These are phyloP conservation scores for Troglohyphantes excavatus DNA, from an alignment of 2,888 invertebrate species.

Conservation along the genomic window DNA sequence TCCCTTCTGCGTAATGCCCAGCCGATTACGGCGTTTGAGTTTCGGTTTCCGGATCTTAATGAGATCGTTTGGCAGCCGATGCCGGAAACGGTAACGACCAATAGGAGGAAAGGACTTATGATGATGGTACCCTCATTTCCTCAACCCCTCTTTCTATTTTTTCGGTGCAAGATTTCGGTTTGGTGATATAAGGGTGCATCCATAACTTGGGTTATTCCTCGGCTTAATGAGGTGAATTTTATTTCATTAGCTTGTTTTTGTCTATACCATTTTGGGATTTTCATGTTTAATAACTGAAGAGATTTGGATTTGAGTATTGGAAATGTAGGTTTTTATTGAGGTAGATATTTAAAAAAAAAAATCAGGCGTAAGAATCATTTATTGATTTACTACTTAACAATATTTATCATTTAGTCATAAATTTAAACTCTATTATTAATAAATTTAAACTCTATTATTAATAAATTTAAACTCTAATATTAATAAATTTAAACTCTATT, in stretches of 20 bases:
- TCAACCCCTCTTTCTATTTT: conserved; percentile 18
- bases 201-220: background rate
- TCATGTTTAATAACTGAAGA: too few relatives aligned
- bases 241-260: background rate
- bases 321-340: too few relatives aligned
- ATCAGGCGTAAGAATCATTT: too few relatives aligned
- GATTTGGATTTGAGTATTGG: too few relatives aligned
- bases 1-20: conserved; percentile 46
- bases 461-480: too few relatives aligned
- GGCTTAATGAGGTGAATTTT: conserved; percentile 3
- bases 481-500: too few relatives aligned
- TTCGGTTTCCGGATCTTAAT: conserved; percentile 78
- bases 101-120: conserved; percentile 68
- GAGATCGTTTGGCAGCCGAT: conserved; percentile 76
- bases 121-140: conserved; percentile 54
- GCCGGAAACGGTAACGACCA: conserved; percentile 77
- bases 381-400: too few relatives aligned
- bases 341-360: too few relatives aligned
- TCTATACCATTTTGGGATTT: too few relatives aligned
- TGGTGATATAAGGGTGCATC: background rate
- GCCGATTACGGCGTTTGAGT: conserved; percentile 68
- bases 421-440: too few relatives aligned
- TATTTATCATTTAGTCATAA: too few relatives aligned
- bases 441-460: too few relatives aligned
- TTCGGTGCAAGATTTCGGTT: background rate